Conservation (phyloP, 2,113 vertebrate genomes). For the Saimiri boliviensis region DNA sequence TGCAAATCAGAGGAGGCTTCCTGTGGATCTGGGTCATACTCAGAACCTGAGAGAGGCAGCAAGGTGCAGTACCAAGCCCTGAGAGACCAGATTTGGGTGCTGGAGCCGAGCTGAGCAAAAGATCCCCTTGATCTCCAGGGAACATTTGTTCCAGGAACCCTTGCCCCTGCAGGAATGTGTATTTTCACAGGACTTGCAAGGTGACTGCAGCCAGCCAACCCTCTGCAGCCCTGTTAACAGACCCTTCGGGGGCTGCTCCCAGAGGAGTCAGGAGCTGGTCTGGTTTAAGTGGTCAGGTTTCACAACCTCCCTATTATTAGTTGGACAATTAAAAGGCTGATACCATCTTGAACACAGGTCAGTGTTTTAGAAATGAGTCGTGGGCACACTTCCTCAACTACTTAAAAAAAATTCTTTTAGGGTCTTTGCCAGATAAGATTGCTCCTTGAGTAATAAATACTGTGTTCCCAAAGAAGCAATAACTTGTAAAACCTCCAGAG, state of each 20-base stretch:
- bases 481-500: conserved; percentile 12
- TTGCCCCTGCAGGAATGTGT: neutral
- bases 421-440: conserved; percentile 44
- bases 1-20: neutral
- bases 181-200: conserved; percentile 42
- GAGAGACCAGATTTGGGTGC: neutral
- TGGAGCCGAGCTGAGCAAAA: neutral
- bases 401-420: neutral
- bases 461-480: conserved; percentile 22
- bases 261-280: neutral
- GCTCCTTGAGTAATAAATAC: conserved; percentile 46
- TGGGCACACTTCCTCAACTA: conserved; percentile 54
- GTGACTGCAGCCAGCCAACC: neutral
- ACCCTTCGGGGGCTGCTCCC: neutral
- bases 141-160: neutral
- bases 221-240: conserved; percentile 8
- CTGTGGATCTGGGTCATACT: neutral
- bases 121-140: conserved; percentile 3
- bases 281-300: conserved; percentile 69
- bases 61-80: neutral
- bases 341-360: conserved; percentile 69
- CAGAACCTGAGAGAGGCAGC: neutral
- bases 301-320: conserved; percentile 62
- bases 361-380: conserved; percentile 68
- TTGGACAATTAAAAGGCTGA: conserved; percentile 61